Percentiles rank a stretch among this genome's conserved stretches.
Evolutionary conservation across 2,113 vertebrate genomes (phyloP).

Genomic region (Myrmecobius fasciatus): DNA sequence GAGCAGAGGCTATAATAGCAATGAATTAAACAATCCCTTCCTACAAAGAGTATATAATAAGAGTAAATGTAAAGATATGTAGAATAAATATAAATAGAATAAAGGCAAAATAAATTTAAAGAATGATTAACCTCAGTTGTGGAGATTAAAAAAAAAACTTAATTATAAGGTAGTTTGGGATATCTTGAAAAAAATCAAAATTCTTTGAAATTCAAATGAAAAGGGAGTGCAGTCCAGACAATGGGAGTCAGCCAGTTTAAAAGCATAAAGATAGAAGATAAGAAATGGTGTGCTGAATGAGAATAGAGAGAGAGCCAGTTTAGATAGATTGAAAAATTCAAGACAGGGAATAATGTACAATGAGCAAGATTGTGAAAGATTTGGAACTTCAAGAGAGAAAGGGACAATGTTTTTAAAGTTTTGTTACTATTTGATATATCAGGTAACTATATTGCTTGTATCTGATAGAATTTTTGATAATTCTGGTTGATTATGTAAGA

Average conservation of each 20-base stretch:
- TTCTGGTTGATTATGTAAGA: too few species aligned
- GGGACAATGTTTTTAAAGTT: background rate
- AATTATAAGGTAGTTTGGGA: too few species aligned
- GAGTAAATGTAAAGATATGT: background rate
- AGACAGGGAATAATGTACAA: background rate
- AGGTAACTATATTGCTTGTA: background rate
- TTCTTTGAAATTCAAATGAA: too few species aligned
- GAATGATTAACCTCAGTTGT: too few species aligned
- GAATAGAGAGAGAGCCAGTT: background rate
- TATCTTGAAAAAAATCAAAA: too few species aligned
- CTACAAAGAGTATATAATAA: background rate
- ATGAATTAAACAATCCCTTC: background rate
- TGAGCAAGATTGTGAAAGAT: background rate
- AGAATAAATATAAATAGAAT: background rate
- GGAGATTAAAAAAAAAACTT: too few species aligned
- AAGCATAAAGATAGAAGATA: background rate
- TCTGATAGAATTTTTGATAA: too few species aligned
- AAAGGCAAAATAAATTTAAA: background rate
- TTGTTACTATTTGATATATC: background rate
- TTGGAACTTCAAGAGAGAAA: background rate
- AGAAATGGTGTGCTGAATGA: background rate
- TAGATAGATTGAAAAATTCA: background rate
- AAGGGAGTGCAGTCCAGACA: too few species aligned
- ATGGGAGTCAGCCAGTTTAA: too few species aligned
- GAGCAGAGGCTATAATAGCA: background rate